Base-by-base conservation (phyloP, 2,888 invertebrate species). In the Perizoma flavofasciatum region DNA sequence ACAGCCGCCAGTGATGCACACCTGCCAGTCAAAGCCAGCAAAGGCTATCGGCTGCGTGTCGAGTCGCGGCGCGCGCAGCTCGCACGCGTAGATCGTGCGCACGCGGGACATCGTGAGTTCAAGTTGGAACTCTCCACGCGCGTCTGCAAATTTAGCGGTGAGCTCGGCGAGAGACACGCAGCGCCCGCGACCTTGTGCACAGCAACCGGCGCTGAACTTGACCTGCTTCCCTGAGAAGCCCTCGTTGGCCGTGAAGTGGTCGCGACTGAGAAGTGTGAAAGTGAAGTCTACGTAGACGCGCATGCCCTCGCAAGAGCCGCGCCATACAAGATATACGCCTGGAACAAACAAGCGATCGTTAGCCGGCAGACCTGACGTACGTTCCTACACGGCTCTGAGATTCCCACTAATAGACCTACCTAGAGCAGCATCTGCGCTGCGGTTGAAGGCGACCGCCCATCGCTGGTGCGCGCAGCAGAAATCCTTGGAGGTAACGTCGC, bases 241-340 rank as follows among this genome's bases (percentile, higher is more conserved):
- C 82, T 96, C 96, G 85, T 96, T 97, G 74, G 95, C 95, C 62
- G 96, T 96, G 85, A 96, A 97, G 85, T 97, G 96, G 73, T 96
- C 96, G 48, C 96, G 94, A 78, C 96, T 96, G 63, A 96, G 93
- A 50, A 96, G 93, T 5, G 96, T 96, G 84, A 96, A 96, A 51
- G 95, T 95, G 83, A 96, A 96, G 86, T 97, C 97, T 67, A 96
- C 95, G 79, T 95, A 95, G 58, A 96, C 96, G 54, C 95, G 93
- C 90, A 96, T 94, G 60, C 95, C 95, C 68, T 95, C 95, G 71
- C 96, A 95, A 5, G 95, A 94, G 65, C 95, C 95, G 49, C 95
- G 93, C 94, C 96, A 95, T 55, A 96, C 96, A 71, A 97, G 91
- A 82, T 95, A 96, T 8, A 96, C 96, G 43, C 96, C 96, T 79